Conservation (phyloP, 35 echinoderm and acorn worm species). For the Eucidaris tribuloides region DNA sequence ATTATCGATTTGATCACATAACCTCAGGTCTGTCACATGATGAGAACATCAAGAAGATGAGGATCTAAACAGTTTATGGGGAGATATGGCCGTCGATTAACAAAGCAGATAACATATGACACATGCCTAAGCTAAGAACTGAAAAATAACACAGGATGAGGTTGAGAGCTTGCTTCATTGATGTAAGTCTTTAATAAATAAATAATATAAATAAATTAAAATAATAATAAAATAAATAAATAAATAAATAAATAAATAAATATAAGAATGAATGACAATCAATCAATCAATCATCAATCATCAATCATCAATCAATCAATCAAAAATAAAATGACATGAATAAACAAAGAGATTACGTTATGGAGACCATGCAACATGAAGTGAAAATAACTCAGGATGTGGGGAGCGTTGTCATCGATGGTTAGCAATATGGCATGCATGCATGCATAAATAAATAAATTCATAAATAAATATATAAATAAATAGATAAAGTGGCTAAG, state of each 20-base stretch:
- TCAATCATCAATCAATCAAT: too few relatives aligned
- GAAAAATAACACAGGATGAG: slow-evolving; percentile 63
- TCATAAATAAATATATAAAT: too few relatives aligned
- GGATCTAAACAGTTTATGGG: slow-evolving; percentile 89
- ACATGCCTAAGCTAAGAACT: slow-evolving; percentile 59
- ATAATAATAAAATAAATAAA: too few relatives aligned
- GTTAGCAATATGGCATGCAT: slow-evolving; percentile 28
- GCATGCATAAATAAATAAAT: too few relatives aligned
- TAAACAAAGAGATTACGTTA: slow-evolving; percentile 83
- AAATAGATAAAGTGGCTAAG: too few relatives aligned
- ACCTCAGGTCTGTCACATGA: slow-evolving; percentile 77
- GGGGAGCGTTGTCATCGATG: slow-evolving; percentile 90
- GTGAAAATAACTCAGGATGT: slow-evolving; percentile 72
- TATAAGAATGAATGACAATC: too few relatives aligned
- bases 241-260: too few relatives aligned
- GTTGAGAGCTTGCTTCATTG: slow-evolving; percentile 95
- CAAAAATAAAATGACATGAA: too few relatives aligned
- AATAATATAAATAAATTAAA: too few relatives aligned
- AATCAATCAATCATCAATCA: too few relatives aligned
- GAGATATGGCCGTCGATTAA: too few relatives aligned
- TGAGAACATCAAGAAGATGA: slow-evolving; percentile 89
- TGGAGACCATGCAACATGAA: slow-evolving; percentile 58
- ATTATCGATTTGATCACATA: neutral
- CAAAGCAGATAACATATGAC: slow-evolving; percentile 79
- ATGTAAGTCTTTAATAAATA: too few relatives aligned